phyloP scores from a whole-genome alignment of 92 coral and sea anemone genomes.

The Palythoa grandis region DNA sequence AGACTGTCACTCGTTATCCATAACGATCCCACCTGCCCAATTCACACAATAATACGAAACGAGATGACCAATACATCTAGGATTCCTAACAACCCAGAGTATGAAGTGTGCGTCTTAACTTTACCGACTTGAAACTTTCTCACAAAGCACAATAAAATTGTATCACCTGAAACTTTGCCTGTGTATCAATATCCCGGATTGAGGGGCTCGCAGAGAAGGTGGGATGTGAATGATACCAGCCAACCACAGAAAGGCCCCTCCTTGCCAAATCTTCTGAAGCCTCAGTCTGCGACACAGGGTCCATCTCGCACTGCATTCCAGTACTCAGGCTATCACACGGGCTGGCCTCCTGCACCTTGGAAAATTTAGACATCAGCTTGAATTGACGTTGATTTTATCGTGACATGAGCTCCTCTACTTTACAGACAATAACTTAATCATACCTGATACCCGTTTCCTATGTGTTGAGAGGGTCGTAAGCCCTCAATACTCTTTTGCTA shows the following conservation, averaged over 20 bases:
- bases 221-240: conserved; percentile 95
- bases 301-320: conserved; percentile 93
- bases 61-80: not conserved
- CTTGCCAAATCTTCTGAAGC: conserved; percentile 81
- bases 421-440: too few species aligned
- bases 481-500: too few species aligned
- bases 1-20: too few species aligned
- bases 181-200: conserved; percentile 85
- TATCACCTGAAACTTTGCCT: conserved; percentile 82
- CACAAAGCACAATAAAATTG: not conserved
- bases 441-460: too few species aligned
- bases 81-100: too few species aligned
- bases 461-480: too few species aligned
- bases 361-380: not conserved
- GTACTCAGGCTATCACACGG: conserved; percentile 86
- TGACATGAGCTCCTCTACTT: too few species aligned
- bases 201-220: conserved; percentile 91
- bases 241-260: conserved; percentile 81
- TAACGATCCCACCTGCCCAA: too few species aligned
- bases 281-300: conserved; percentile 94
- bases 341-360: conserved; percentile 72
- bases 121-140: not conserved
- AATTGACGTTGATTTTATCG: not conserved
- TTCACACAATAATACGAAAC: too few species aligned
- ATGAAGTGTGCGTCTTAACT: too few species aligned